These are phyloP conservation scores for Alsophila aescularia DNA, from an alignment of 2,888 invertebrate species.

Conservation along the genomic window DNA sequence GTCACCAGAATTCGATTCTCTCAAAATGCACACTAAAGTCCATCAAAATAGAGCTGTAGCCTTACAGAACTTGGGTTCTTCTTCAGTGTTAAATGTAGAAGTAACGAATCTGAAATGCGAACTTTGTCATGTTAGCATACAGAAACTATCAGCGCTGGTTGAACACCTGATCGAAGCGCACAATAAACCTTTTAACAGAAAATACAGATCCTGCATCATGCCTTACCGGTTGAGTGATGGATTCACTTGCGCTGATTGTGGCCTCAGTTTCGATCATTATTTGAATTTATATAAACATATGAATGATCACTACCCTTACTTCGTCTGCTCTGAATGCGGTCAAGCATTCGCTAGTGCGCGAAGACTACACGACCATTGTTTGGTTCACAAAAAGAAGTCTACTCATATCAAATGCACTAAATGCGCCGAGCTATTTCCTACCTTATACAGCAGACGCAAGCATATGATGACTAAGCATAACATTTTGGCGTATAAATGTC, in stretches of 20 bases:
- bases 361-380: slow-evolving; percentile 27
- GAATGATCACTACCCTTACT: slow-evolving; percentile 58
- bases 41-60: neutral
- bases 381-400: slow-evolving; percentile 38
- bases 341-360: slow-evolving; percentile 24
- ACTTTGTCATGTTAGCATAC: slow-evolving; percentile 20
- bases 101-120: slow-evolving; percentile 27
- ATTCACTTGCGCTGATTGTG: slow-evolving; percentile 21
- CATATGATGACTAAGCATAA: slow-evolving; percentile 59
- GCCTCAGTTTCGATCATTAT: slow-evolving; percentile 8
- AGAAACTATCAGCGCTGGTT: slow-evolving; percentile 10
- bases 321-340: slow-evolving; percentile 52
- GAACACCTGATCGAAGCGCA: slow-evolving; percentile 23
- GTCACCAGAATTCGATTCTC: slow-evolving; percentile 10
- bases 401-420: slow-evolving; percentile 58
- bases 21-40: slow-evolving; percentile 8
- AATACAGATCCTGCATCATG: slow-evolving; percentile 13
- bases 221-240: slow-evolving; percentile 23
- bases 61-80: neutral
- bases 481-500: slow-evolving; percentile 43
- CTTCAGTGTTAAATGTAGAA: slow-evolving; percentile 20
- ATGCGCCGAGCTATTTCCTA: slow-evolving; percentile 61
- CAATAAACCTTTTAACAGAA: slow-evolving; percentile 11
- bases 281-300: slow-evolving; percentile 51
- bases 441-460: slow-evolving; percentile 50